Percentiles rank a stretch among this genome's conserved stretches.
Evolutionary conservation across 2,888 invertebrate species (phyloP).

Genomic region (Ectemnius lituratus): DNA sequence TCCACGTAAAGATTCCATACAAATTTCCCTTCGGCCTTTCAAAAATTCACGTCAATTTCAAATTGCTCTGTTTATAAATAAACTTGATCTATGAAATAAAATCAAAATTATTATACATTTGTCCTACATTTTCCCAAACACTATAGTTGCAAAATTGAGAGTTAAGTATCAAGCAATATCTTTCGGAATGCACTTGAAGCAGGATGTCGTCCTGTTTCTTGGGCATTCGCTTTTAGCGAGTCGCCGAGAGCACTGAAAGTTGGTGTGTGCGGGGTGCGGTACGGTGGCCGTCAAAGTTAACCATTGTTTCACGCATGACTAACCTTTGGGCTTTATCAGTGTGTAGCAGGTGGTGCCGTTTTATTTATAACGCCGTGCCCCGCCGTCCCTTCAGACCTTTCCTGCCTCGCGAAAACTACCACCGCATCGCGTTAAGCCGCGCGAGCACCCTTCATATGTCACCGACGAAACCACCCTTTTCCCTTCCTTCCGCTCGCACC

Average conservation of each 20-base stretch:
- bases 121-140: too few species aligned
- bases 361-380: slow-evolving; percentile 70
- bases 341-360: slow-evolving; percentile 69
- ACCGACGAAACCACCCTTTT: slow-evolving; percentile 8
- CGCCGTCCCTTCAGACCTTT: slow-evolving; percentile 49
- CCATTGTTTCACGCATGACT: slow-evolving; percentile 71
- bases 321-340: slow-evolving; percentile 71
- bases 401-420: slow-evolving; percentile 45
- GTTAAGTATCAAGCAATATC: too few species aligned
- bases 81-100: too few species aligned
- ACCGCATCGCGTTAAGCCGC: slow-evolving; percentile 54
- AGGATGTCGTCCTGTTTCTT: slow-evolving; percentile 38
- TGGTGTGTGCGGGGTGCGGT: slow-evolving; percentile 39
- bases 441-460: slow-evolving; percentile 46
- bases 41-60: too few species aligned
- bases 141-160: too few species aligned
- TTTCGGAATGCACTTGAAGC: slow-evolving; percentile 11
- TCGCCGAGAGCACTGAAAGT: slow-evolving; percentile 27
- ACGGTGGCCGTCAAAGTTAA: slow-evolving; percentile 67
- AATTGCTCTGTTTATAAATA: too few species aligned
- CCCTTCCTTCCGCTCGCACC: not conserved
- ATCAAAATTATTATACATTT: too few species aligned
- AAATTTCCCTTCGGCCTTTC: too few species aligned
- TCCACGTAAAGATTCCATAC: too few species aligned
- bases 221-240: slow-evolving; percentile 33